Evolutionary conservation across 2,888 invertebrate genomes (phyloP).

Genomic region (Torymus texanus): DNA sequence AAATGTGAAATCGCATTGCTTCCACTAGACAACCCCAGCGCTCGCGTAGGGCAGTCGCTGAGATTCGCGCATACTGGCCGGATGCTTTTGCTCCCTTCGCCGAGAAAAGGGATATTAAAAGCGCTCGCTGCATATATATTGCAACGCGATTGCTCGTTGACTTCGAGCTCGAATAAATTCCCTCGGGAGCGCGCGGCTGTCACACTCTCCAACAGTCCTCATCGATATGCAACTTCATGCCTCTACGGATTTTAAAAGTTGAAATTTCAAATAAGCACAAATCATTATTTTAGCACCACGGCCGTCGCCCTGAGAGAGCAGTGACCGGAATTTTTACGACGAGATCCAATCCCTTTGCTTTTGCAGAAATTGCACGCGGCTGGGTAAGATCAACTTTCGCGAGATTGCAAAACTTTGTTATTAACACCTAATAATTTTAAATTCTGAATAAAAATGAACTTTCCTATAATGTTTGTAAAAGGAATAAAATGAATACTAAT

Average conservation of each 20-base stretch:
- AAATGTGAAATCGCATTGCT: conserved; percentile 37
- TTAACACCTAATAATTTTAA: not conserved
- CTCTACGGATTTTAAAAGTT: not conserved
- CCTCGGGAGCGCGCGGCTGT: not conserved
- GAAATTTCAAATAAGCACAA: not conserved
- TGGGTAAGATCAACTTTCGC: not conserved
- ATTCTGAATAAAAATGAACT: not conserved
- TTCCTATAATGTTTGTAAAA: no score
- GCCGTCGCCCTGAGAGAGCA: no score
- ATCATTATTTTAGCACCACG: not conserved
- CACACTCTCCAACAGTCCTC: not conserved
- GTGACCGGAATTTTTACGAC: no score
- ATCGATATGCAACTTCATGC: conserved; percentile 13
- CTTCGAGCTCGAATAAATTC: conserved; percentile 11
- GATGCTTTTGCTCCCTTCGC: not conserved
- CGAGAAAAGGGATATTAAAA: conserved; percentile 21
- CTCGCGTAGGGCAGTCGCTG: not conserved
- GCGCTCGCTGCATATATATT: conserved; percentile 19
- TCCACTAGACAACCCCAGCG: conserved; percentile 33
- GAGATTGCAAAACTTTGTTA: not conserved
- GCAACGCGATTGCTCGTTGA: no score
- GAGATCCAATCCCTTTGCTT: no score
- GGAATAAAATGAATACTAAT: no score
- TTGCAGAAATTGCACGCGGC: no score
- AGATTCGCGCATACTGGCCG: no score